Conservation (phyloP, 2,888 invertebrate species). For the Drosophila anomelani region DNA sequence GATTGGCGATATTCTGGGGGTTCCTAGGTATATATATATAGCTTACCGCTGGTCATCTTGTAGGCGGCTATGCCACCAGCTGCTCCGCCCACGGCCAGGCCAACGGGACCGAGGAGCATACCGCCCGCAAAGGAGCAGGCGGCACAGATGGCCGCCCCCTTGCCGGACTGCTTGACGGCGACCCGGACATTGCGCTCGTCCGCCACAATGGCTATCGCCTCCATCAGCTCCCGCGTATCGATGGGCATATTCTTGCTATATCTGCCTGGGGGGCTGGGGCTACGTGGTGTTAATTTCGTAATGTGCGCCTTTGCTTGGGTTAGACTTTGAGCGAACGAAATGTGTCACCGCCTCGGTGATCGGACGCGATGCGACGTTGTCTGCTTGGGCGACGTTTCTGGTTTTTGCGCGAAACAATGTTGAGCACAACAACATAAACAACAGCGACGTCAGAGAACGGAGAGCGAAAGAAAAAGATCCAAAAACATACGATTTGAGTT, state of each 20-base stretch:
- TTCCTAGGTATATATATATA: neutral
- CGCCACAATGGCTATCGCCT: conserved; percentile 81
- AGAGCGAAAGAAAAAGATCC: neutral
- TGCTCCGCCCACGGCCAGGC: conserved; percentile 82
- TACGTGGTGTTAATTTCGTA: conserved; percentile 37
- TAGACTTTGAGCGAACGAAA: conserved; percentile 29
- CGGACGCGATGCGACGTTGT: conserved; percentile 1
- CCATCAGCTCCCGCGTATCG: conserved; percentile 81
- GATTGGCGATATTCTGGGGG: neutral
- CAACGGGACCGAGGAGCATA: conserved; percentile 81
- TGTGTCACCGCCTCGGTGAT: neutral
- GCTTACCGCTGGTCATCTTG: conserved; percentile 79
- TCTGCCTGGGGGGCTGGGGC: neutral
- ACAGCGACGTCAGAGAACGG: neutral
- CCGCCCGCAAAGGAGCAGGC: conserved; percentile 82
- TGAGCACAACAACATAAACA: conserved; percentile 10
- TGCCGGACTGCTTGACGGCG: conserved; percentile 78
- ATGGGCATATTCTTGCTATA: conserved; percentile 82
- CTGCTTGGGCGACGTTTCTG: neutral
- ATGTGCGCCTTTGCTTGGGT: conserved; percentile 6
- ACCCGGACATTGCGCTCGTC: conserved; percentile 82
- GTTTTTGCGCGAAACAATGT: neutral
- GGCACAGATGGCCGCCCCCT: conserved; percentile 82
- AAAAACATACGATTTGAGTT: conserved; percentile 4
- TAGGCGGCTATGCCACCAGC: conserved; percentile 82